Evolutionary conservation across 2,888 invertebrate species (phyloP), one percentile per base, ranked within the genome.

Genomic region (Callosobruchus maculatus): DNA sequence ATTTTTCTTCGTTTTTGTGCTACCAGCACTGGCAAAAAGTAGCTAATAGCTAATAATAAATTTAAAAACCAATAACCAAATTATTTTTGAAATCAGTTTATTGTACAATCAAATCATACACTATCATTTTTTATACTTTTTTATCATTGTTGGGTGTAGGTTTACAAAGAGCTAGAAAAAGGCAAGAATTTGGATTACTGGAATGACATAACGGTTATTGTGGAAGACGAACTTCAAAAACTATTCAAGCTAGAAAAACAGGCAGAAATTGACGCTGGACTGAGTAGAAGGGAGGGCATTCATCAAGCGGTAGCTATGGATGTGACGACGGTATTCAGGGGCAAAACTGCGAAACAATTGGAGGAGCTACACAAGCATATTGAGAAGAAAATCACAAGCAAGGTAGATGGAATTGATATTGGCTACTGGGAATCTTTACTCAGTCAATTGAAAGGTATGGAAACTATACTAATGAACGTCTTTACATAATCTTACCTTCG

Each of bases 371-470:
- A 96, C 84, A 88, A 89, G 26, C 93, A 95, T 86, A 97, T 99
- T 82, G 95, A 95, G 86, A 89, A 89, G 20, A 98, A 98, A 89
- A 94, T 98, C 76, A 90, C 90, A 80, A 93, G 94, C 0, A 92
- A 94, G 77, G 92, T 92, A 70, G 97, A 96, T 87, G 97, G 97
- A 20, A 93, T 98, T 70, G 99, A 99, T 88, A 94, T 98, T 77
- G 96, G 97, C 70, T 99, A 98, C 88, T 99, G 99, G 99, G 99
- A 99, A 89, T 96, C 96, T 71, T 88, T 99, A 78, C 89, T 98
- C 66, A 96, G 96, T n/a, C 97, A 98, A 86, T 89, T 99, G 13
- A 97, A 97, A 89, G 76, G 76, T 76, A 72, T 13, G 13, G 26
- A n/a, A n/a, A n/a, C n/a, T n/a, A n/a, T n/a, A n/a, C n/a, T n/a